Conservation (phyloP, 2,888 invertebrate genomes). For the Buathra laborator region DNA sequence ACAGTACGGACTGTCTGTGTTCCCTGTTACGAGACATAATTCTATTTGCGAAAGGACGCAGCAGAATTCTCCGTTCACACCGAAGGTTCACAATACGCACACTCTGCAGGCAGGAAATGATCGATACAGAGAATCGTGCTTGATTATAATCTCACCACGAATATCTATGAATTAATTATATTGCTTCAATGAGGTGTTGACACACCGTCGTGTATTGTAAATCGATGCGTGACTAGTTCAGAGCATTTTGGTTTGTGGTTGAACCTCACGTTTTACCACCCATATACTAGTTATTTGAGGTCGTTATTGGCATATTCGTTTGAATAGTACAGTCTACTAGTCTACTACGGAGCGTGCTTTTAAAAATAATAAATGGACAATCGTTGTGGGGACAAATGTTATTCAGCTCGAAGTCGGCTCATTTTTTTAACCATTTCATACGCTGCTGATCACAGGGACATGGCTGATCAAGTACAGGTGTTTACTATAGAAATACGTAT, state of each 20-base stretch:
- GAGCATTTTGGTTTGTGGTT: background rate
- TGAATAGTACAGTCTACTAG: background rate
- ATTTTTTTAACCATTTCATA: too few species aligned
- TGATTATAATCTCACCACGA: conserved; percentile 45
- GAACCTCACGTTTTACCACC: conserved; percentile 3
- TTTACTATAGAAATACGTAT: too few species aligned
- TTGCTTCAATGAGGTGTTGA: conserved; percentile 24
- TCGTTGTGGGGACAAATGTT: background rate
- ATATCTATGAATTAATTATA: conserved; percentile 50
- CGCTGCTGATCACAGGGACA: too few species aligned
- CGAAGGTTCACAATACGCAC: background rate
- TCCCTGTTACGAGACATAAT: conserved; percentile 4
- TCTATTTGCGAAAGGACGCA: conserved; percentile 2
- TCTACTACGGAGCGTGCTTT: too few species aligned
- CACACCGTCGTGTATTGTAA: conserved; percentile 4
- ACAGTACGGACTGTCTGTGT: background rate
- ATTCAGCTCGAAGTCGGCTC: too few species aligned
- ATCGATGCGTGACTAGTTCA: conserved; percentile 34
- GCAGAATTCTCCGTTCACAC: background rate
- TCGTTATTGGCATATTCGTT: background rate
- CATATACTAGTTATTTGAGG: background rate
- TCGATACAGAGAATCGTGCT: conserved; percentile 28
- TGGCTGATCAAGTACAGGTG: too few species aligned
- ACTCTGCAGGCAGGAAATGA: conserved; percentile 2
- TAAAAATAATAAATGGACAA: background rate